Evolutionary conservation across 2,113 vertebrate genomes (phyloP), one percentile per base, ranked within the genome.

Genomic region (Pelecanus crispus): DNA sequence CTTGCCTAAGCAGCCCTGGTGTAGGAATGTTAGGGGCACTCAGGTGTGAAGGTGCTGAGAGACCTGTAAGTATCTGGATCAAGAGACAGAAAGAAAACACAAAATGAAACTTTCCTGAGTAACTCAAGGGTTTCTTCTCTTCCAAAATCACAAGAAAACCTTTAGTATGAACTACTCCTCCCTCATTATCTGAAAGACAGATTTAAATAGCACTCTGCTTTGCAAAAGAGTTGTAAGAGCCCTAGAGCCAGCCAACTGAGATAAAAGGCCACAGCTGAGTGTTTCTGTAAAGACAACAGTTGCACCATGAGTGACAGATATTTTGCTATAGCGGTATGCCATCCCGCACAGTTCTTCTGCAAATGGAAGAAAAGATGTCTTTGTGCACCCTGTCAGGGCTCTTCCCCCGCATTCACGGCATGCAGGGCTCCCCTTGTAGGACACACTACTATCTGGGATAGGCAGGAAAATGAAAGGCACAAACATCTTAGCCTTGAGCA

Each of bases 361-460:
- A 80, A 92, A 85, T 17, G 28, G 67, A 42, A 85, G 58, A 32
- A 52, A 72, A 85, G 28, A n/a, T 32, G 58, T 26, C 49, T 56
- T 29, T 73, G 49, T n/a, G 45, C 36, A 63, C 19, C 29, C 22
- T 45, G 3, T 2, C 38, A 3, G 3, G 14, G 75, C 28, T 92
- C 11, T 56, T 63, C 12, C 20, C 72, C 18, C 2, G 0, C 47
- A 58, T 18, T 63, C 67, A 13, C 0, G 1, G 79, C 36, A 34
- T 0, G 0, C 16, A 6, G 58, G 74, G 24, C 29, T 82, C 44
- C 50, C 26, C 10, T 3, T 2, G 36, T 5, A 28, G 52, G 79
- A 32, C 67, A 72, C 0, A 0, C 6, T 3, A 2, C 61, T 34
- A 0, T 6, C 40, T 58, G 58, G 28, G 12, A 63, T 1, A 15